Conservation (phyloP, 2,113 vertebrate species). For the Aldabrachelys gigantea region DNA sequence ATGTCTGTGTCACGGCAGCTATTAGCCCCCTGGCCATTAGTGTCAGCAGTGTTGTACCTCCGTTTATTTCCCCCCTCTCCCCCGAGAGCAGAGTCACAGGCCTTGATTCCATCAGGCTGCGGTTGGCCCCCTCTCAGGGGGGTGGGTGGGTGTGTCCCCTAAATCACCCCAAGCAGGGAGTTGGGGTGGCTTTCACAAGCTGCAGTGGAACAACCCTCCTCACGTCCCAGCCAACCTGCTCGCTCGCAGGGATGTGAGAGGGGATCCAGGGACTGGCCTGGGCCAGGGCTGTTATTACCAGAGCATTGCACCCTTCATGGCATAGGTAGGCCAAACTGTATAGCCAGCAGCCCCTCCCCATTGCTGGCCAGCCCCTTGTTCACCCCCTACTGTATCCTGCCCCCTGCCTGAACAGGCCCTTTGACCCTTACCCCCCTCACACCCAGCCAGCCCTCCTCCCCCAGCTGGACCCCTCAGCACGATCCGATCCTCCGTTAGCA, state of each 20-base stretch:
- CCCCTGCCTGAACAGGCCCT: not conserved
- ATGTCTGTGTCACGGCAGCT: not conserved
- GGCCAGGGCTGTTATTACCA: not conserved
- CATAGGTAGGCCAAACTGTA: not conserved
- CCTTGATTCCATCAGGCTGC: not conserved
- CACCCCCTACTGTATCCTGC: not conserved
- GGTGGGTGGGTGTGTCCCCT: not conserved
- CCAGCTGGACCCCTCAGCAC: not conserved
- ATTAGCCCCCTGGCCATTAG: not conserved
- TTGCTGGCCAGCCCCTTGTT: not conserved
- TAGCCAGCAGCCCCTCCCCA: not conserved
- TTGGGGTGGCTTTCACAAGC: not conserved
- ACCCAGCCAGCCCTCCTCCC: not conserved
- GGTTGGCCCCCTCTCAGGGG: not conserved
- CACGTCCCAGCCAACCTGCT: rapidly evolving
- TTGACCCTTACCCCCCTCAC: not conserved
- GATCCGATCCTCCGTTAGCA: too few relatives aligned
- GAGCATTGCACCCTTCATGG: not conserved
- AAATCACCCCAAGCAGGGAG: not conserved
- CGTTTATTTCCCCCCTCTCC: not conserved
- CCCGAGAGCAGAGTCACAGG: not conserved
- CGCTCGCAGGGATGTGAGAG: not conserved
- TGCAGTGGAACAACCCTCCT: not conserved
- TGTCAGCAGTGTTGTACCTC: not conserved
- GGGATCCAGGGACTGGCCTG: not conserved